Percentiles rank a stretch among this genome's conserved stretches.
Evolutionary conservation across 2,113 vertebrate species (phyloP).

Genomic region (Protobothrops flavoviridis): DNA sequence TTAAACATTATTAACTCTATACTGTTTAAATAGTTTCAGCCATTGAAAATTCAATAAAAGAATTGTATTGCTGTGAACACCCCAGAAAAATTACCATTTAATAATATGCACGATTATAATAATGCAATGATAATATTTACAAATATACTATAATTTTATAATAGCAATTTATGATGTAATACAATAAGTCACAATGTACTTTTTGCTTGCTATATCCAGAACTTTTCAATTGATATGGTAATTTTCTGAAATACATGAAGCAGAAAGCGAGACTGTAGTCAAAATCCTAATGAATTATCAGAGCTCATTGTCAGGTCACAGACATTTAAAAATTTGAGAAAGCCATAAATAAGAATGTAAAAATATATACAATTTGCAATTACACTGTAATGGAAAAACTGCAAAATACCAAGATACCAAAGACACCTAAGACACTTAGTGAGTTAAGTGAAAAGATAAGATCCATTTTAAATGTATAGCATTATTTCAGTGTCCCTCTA

Average conservation of each 20-base stretch:
- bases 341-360: neutral
- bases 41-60: neutral
- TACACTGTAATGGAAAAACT: conserved; percentile 53
- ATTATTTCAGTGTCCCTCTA: conserved; percentile 80
- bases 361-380: conserved; percentile 43
- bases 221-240: neutral
- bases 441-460: conserved; percentile 78
- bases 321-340: neutral
- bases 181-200: neutral
- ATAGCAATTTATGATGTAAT: neutral
- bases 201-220: neutral
- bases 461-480: conserved; percentile 79
- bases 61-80: neutral
- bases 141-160: neutral
- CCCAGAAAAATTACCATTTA: neutral
- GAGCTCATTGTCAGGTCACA: neutral
- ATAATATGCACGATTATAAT: neutral
- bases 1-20: neutral
- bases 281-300: neutral
- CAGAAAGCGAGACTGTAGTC: neutral
- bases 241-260: neutral
- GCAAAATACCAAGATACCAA: conserved; percentile 61
- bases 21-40: neutral
- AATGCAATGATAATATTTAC: neutral
- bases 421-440: conserved; percentile 78